Base-by-base conservation (phyloP, 2,888 invertebrate species). In the Dasypogon diadema region DNA sequence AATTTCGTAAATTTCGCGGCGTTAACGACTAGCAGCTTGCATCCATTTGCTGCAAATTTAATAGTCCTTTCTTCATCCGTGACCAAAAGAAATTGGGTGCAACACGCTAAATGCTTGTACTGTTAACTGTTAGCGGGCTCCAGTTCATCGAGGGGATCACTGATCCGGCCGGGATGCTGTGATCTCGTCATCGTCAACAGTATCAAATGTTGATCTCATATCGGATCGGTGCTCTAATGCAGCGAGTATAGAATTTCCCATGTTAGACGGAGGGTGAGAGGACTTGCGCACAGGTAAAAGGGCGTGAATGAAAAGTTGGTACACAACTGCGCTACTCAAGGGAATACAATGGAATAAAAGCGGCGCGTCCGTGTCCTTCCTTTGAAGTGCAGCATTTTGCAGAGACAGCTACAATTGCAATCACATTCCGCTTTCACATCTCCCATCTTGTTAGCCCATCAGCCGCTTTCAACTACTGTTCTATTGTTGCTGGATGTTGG, bases 341-440 rank as follows among this genome's bases (percentile, higher is more conserved):
- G 18, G 70, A 51, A 21, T 24, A 73, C 56, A 58, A 73, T 56
- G 56, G 58, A 18, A 73, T 37, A 73, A 58, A 58, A 37, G 73
- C 73, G 56, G 37, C 46, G 16, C 37, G 34, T 56, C 37, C 6
- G 16, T 18, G 30, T 60, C 42, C 58, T 74, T 54, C 46, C 60
- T 60, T 74, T 74, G 58, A 60, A 46, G 74, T 74, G 46, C 26
- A 48, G 18, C 30, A 60, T 21, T n/a, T 58, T n/a, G 12, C 30
- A 56, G 48, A 48, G 34, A 42, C 60, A 58, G 68, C 63, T 37
- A 72, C 74, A 76, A 74, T 76, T 77, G 75, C 77, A 77, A 77
- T 77, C 75, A 77, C 72, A 72, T 72, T 42, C 65, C 75, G 63
- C 51, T 51, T 65, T 63, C 63, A 63, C 63, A 63, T 48, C 54